Evolutionary conservation across 2,797 vertebrate species (phyloP), one percentile per base, ranked within the genome.

Genomic region (Gymnoscopelus braueri): DNA sequence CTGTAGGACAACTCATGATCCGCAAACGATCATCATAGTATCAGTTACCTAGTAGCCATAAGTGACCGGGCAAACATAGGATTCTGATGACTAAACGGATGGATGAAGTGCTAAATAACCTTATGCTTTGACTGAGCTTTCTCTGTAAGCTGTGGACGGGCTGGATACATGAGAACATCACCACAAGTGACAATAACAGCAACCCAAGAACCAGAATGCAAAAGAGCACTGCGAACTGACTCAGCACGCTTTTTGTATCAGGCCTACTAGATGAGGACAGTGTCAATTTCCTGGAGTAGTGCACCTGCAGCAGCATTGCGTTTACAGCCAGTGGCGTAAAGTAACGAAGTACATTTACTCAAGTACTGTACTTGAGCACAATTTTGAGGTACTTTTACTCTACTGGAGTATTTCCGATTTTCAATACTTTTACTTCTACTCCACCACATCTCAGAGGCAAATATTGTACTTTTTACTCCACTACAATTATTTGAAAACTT

Each of bases 261-360:
- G 6, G 52, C 47, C 48, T 19, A 26, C 15, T 68, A 50, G 7
- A 23, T 60, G 62, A 57, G 62, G 19, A 59, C 39, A 66, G 56
- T 54, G 26, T 29, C 26, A 4, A 29, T 29, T 32, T 68, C 56
- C 13, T 51, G 9, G 72, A 58, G 52, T 63, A 52, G 50, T 79
- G 77, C 69, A 29, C 26, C 26, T 29, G 26, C 74, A 68, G 77
- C 78, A 74, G 56, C 77, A 66, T 52, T 81, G 67, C 74, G 54
- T 77, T 75, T 72, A 71, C 70, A 87, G 83, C 92, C 19, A 19
- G 19, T 19, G 19, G 19, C 1, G 19, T 19, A 19, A 19, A 19
- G 19, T 19, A 19, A 19, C 19, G 1, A 19, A 19, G 19, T 19
- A 19, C 19, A 19, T 19, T 19, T 19, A 19, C 19, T 19, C 19